phyloP scores from a whole-genome alignment of 2,797 vertebrate species.

The Lepus townsendii region DNA sequence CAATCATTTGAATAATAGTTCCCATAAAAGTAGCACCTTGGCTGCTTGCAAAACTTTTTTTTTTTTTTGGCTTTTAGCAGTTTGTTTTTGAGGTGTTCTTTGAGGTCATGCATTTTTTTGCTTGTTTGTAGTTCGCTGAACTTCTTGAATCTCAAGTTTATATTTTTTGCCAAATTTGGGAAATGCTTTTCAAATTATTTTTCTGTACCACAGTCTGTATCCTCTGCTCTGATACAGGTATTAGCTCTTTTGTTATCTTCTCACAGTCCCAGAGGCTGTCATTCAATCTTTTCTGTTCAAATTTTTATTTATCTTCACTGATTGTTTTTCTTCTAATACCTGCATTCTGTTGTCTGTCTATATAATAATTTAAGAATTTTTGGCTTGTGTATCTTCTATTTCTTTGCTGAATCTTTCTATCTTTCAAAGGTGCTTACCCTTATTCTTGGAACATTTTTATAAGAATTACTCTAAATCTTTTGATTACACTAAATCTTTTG shows the following conservation, averaged over 20 bases:
- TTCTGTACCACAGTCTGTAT: not conserved
- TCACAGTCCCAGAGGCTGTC: not conserved
- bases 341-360: not conserved
- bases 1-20: not conserved
- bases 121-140: not conserved
- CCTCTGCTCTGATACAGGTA: not conserved
- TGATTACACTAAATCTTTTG: too few species aligned
- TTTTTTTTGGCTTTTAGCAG: constrained; percentile 23
- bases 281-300: not conserved
- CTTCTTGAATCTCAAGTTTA: constrained; percentile 44
- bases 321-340: not conserved
- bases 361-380: not conserved
- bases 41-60: constrained; percentile 11
- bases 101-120: not conserved
- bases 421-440: not conserved
- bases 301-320: not conserved
- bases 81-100: constrained; percentile 37
- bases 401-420: not conserved
- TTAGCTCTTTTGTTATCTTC: constrained; percentile 15
- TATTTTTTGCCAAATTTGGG: not conserved
- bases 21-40: not conserved
- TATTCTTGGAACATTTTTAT: constrained; percentile 4
- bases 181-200: constrained; percentile 14
- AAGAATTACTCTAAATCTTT: constrained; percentile 1
- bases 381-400: not conserved